These are phyloP conservation scores for Trachops cirrhosus DNA, from an alignment of 2,797 vertebrate species.

Conservation along the genomic window DNA sequence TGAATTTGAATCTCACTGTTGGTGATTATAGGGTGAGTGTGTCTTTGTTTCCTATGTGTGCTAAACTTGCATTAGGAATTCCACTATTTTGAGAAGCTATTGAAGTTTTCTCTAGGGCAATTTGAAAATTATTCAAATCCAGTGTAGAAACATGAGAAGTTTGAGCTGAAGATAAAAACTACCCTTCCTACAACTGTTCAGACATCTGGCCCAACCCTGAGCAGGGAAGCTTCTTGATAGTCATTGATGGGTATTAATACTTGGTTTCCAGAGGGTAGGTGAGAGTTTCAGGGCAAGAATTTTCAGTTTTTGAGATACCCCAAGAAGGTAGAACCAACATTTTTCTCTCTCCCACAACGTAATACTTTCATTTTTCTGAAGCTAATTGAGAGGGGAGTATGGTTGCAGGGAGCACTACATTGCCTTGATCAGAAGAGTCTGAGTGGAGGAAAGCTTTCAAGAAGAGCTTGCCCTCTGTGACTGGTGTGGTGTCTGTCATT, in stretches of 20 bases:
- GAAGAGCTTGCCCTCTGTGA: background rate
- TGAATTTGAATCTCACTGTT: constrained; percentile 35
- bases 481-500: background rate
- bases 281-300: background rate
- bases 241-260: background rate
- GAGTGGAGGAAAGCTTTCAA: background rate
- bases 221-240: background rate
- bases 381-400: background rate
- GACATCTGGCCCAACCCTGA: background rate
- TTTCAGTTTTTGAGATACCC: background rate
- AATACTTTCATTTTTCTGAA: background rate
- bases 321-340: background rate
- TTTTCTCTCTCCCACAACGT: background rate
- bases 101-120: background rate
- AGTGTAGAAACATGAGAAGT: background rate
- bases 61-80: background rate
- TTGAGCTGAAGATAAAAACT: background rate
- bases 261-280: background rate
- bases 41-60: constrained; percentile 12
- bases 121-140: background rate
- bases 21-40: background rate
- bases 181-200: background rate
- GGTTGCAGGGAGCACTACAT: background rate
- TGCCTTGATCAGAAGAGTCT: background rate
- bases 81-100: constrained; percentile 3